Percentiles rank a stretch among this genome's conserved stretches.
These are phyloP conservation scores for Hydrotaea cyrtoneurina DNA, from an alignment of 2,888 invertebrate species.

Conservation along the genomic window DNA sequence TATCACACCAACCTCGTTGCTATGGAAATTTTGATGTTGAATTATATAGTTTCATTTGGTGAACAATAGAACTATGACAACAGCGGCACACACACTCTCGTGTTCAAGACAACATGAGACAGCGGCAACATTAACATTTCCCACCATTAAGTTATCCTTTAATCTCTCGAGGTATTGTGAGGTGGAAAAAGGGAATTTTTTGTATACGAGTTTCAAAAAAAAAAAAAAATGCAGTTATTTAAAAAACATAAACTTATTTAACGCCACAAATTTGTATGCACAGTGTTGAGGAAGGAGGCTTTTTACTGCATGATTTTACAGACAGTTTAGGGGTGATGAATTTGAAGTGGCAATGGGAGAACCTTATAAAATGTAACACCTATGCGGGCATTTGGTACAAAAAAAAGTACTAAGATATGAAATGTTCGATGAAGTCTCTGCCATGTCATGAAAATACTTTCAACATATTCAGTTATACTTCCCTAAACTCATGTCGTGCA, in stretches of 20 bases:
- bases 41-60: background rate
- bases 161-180: background rate
- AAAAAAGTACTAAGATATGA: too few relatives aligned
- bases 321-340: too few relatives aligned
- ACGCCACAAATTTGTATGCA: background rate
- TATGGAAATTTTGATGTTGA: background rate
- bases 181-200: background rate
- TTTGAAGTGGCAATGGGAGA: too few relatives aligned
- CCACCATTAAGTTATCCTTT: background rate
- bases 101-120: background rate
- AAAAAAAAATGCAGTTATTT: background rate
- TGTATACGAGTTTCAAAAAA: background rate
- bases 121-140: conserved; percentile 9
- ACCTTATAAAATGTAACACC: too few relatives aligned
- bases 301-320: too few relatives aligned
- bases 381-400: too few relatives aligned
- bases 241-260: conserved; percentile 11
- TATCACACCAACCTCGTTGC: background rate
- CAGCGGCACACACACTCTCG: background rate
- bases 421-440: too few relatives aligned
- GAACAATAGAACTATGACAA: conserved; percentile 3
- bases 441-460: too few relatives aligned
- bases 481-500: too few relatives aligned
- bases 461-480: too few relatives aligned
- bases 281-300: too few relatives aligned